Evolutionary conservation across 2,797 vertebrate genomes (phyloP).

Genomic region (Premnoplex brunnescens): DNA sequence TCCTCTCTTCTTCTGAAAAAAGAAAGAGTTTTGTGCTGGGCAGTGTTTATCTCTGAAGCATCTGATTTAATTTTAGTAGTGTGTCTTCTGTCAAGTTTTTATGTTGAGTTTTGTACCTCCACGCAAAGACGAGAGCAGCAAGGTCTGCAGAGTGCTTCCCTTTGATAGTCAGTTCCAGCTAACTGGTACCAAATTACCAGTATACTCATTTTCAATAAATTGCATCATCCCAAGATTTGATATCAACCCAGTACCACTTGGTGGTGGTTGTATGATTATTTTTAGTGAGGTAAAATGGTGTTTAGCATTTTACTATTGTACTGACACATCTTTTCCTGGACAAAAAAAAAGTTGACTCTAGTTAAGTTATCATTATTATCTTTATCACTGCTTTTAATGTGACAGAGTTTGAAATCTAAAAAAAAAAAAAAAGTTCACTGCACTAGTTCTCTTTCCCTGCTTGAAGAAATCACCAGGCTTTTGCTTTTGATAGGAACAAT

Average conservation of each 20-base stretch:
- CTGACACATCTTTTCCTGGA: background rate
- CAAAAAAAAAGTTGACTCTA: background rate
- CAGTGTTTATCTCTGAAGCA: background rate
- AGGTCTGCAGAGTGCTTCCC: background rate
- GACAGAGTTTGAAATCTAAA: background rate
- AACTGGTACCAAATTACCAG: background rate
- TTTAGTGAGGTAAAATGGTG: background rate
- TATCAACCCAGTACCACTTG: background rate
- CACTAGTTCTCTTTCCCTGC: background rate
- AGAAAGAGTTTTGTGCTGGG: background rate
- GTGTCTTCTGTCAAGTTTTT: background rate
- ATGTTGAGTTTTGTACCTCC: background rate
- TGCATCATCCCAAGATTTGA: background rate
- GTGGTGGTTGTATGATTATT: background rate
- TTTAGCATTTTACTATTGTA: background rate
- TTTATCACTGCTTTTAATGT: background rate
- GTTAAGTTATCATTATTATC: background rate
- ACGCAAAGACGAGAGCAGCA: background rate
- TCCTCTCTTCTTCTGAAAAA: background rate
- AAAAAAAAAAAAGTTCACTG: background rate
- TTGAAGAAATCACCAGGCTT: background rate
- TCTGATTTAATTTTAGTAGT: background rate
- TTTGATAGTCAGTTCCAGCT: background rate
- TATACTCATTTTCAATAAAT: background rate
- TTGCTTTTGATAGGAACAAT: background rate